Evolutionary conservation across 2,797 vertebrate genomes (phyloP).

Genomic region (Morus bassanus): DNA sequence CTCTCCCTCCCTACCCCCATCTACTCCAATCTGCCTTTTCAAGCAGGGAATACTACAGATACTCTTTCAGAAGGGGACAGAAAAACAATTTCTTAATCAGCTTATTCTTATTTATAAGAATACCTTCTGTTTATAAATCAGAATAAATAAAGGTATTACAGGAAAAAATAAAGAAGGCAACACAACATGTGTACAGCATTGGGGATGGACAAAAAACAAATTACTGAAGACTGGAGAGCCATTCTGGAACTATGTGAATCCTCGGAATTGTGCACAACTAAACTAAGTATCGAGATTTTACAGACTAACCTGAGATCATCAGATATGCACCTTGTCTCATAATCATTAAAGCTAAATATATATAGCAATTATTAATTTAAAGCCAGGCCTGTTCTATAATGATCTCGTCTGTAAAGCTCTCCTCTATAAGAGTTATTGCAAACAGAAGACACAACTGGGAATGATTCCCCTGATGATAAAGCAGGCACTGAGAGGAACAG

Average conservation of each 20-base stretch:
- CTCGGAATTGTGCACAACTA: not conserved
- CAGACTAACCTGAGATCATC: not conserved
- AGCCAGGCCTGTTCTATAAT: not conserved
- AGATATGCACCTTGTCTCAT: not conserved
- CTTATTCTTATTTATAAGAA: not conserved
- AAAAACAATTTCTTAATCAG: not conserved
- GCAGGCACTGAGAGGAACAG: not conserved
- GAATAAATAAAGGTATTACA: not conserved
- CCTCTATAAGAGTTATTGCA: not conserved
- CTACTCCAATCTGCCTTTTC: not conserved
- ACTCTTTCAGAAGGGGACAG: not conserved
- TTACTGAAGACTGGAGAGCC: not conserved
- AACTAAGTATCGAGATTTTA: not conserved
- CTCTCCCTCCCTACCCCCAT: not conserved
- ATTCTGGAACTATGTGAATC: not conserved
- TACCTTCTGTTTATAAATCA: not conserved
- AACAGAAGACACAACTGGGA: not conserved
- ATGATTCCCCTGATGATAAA: rapidly evolving
- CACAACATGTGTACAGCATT: rapidly evolving
- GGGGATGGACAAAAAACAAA: not conserved
- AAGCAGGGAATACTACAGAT: not conserved
- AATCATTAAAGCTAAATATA: not conserved
- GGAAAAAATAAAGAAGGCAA: not conserved
- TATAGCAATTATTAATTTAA: not conserved
- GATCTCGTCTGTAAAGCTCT: not conserved